These are phyloP conservation scores for Amiota minor DNA, from an alignment of 2,888 invertebrate genomes.

Conservation along the genomic window DNA sequence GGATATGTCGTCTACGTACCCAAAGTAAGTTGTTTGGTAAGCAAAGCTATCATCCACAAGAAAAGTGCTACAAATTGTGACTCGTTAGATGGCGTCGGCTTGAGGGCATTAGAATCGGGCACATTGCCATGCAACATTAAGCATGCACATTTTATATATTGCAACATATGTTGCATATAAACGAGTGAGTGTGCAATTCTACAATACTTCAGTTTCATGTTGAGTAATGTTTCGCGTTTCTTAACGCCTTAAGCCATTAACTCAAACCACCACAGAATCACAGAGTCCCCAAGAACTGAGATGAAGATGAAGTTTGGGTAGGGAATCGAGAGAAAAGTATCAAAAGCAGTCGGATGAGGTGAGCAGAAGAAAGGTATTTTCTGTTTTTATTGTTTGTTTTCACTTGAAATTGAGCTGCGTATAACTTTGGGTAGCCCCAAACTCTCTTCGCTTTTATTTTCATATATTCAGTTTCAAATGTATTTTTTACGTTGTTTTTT, in stretches of 20 bases:
- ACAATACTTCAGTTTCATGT: conserved; percentile 7
- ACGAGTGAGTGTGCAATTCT: conserved; percentile 26
- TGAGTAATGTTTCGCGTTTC: no score
- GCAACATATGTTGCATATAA: conserved; percentile 68
- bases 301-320: no score
- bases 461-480: no score
- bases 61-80: no score
- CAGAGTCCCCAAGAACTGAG: background rate
- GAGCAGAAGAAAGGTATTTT: background rate
- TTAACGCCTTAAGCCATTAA: conserved; percentile 8
- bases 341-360: no score
- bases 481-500: background rate
- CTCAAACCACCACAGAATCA: background rate
- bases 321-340: no score
- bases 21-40: no score
- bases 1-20: no score
- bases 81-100: no score
- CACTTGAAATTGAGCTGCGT: conserved; percentile 16
- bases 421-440: background rate
- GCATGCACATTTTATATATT: conserved; percentile 64
- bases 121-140: conserved; percentile 50
- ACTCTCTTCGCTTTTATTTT: no score
- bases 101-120: background rate
- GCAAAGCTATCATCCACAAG: no score
- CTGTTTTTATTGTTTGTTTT: conserved; percentile 16